Evolutionary conservation across 2,888 invertebrate genomes (phyloP).

Genomic region (Tipula helvola): DNA sequence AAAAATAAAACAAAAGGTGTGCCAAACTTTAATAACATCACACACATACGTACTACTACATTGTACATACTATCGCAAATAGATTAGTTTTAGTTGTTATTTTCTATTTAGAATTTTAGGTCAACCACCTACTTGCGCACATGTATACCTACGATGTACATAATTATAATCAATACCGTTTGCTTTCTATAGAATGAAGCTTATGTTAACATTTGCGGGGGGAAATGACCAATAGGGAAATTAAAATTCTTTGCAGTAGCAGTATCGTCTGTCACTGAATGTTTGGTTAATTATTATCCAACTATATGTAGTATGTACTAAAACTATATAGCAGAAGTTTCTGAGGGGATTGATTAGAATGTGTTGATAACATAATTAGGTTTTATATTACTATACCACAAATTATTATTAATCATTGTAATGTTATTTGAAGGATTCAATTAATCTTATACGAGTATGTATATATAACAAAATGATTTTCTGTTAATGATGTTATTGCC

Average conservation of each 20-base stretch:
- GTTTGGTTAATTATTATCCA: neutral
- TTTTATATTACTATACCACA: neutral
- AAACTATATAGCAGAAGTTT: neutral
- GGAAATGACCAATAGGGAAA: neutral
- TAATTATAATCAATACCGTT: neutral
- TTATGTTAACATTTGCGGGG: neutral
- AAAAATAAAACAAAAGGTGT: neutral
- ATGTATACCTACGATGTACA: neutral
- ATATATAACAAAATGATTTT: too few species aligned
- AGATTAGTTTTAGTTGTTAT: neutral
- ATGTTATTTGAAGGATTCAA: too few species aligned
- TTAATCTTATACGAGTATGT: too few species aligned
- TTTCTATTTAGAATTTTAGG: neutral
- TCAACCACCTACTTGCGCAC: neutral
- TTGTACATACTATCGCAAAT: neutral
- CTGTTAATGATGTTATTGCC: too few species aligned
- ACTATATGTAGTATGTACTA: neutral
- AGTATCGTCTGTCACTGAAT: neutral
- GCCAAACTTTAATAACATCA: neutral
- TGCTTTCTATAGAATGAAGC: neutral
- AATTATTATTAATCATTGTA: neutral
- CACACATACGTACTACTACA: too few species aligned
- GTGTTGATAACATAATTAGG: neutral
- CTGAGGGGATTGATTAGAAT: neutral
- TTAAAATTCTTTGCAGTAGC: neutral